A percentile compares a stretch with the other conserved stretches of the same genome.
phyloP scores from a whole-genome alignment of 2,113 vertebrate genomes.

The Zootoca vivipara region DNA sequence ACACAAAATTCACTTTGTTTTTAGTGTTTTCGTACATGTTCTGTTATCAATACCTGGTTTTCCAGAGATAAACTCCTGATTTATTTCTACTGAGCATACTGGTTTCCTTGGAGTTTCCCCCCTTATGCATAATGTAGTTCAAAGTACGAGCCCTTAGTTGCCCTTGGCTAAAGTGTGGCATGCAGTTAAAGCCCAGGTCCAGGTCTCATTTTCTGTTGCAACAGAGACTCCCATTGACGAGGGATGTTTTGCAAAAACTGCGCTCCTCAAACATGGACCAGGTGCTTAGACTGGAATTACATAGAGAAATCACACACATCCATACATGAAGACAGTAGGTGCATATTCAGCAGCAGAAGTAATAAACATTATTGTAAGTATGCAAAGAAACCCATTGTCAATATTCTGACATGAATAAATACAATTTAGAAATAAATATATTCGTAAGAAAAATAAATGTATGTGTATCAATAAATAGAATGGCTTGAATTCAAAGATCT shows the following conservation, averaged over 20 bases:
- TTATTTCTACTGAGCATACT: conserved; percentile 2
- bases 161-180: not conserved
- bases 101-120: not conserved
- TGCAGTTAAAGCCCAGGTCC: not conserved
- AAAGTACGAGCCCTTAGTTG: conserved; percentile 30
- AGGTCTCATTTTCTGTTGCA: not conserved
- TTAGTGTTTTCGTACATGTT: not conserved
- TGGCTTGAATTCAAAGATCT: not conserved
- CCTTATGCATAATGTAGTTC: rapidly evolving
- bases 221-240: not conserved
- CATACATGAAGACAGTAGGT: not conserved
- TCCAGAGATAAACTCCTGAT: not conserved
- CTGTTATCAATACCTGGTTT: not conserved
- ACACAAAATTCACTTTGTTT: not conserved
- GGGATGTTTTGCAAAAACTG: not conserved
- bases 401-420: conserved; percentile 68
- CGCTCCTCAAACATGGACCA: not conserved
- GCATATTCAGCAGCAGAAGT: not conserved
- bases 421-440: conserved; percentile 77
- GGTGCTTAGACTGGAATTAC: not conserved
- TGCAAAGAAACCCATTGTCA: conserved; percentile 37
- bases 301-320: not conserved
- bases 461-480: conserved; percentile 63
- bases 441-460: conserved; percentile 73
- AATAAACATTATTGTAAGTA: conserved; percentile 27